phyloP scores from a whole-genome alignment of 2,797 vertebrate genomes.

The Nasua narica region DNA sequence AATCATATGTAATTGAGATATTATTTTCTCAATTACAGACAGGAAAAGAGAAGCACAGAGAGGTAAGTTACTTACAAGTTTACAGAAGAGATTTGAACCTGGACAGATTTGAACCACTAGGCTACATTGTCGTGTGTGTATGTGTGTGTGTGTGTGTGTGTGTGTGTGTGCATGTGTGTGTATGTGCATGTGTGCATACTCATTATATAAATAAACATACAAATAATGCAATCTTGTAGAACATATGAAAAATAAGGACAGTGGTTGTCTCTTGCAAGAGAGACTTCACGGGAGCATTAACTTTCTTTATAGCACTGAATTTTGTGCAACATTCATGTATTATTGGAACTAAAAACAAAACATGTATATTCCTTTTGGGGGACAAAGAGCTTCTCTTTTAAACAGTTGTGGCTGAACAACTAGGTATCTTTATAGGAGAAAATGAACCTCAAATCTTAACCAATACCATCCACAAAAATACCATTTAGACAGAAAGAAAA shows the following conservation, averaged over 20 bases:
- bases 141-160: background rate
- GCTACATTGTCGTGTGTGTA: background rate
- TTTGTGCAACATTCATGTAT: background rate
- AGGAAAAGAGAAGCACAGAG: conserved; percentile 23
- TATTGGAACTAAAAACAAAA: background rate
- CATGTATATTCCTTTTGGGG: background rate
- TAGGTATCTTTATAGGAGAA: background rate
- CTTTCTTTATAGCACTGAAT: background rate
- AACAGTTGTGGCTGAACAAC: background rate
- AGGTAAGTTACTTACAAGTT: background rate
- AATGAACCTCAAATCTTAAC: background rate
- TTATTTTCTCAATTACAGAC: conserved; percentile 37
- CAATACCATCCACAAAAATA: background rate
- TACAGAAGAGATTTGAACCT: background rate
- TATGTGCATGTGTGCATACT: background rate
- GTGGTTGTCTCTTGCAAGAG: background rate
- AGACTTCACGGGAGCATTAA: background rate
- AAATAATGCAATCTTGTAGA: background rate
- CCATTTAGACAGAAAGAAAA: background rate
- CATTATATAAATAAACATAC: background rate
- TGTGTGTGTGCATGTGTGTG: background rate
- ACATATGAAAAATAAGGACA: background rate
- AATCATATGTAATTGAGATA: too few species aligned
- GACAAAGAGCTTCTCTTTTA: background rate
- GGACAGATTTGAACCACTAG: background rate